These are phyloP conservation scores for Ophion ellenae DNA, from an alignment of 2,888 invertebrate species.

Conservation along the genomic window DNA sequence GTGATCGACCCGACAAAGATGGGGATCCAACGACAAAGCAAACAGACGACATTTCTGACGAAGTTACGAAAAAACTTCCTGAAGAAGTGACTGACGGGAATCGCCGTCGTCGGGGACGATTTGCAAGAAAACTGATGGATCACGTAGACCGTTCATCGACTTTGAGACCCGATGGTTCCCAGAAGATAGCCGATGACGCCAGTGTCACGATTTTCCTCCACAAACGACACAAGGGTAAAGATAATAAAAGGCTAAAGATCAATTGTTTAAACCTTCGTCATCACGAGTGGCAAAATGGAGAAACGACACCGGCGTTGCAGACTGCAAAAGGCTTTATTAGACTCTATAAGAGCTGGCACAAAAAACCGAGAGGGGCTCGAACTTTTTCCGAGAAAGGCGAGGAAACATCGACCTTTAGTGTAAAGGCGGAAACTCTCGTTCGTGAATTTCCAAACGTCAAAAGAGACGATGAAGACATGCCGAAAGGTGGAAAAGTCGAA, in stretches of 20 bases:
- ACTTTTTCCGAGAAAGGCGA: slow-evolving; percentile 16
- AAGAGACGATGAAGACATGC: slow-evolving; percentile 17
- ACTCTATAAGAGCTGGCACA: slow-evolving; percentile 51
- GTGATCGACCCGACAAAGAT: background rate
- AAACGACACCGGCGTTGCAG: slow-evolving; percentile 50
- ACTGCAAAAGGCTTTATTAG: slow-evolving; percentile 56
- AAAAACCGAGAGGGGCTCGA: slow-evolving; percentile 17
- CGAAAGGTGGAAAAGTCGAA: slow-evolving; percentile 1
- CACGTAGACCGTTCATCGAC: slow-evolving; percentile 35
- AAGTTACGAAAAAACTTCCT: slow-evolving; percentile 66
- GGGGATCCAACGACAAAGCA: background rate
- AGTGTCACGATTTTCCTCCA: background rate
- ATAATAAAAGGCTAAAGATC: slow-evolving; percentile 61
- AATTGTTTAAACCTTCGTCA: slow-evolving; percentile 56
- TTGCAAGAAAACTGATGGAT: slow-evolving; percentile 65
- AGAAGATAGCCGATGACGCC: background rate
- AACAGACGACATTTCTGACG: slow-evolving; percentile 35
- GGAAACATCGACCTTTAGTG: background rate
- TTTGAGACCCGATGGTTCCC: background rate
- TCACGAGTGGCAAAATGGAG: slow-evolving; percentile 69
- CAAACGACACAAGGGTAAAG: slow-evolving; percentile 30
- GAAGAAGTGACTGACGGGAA: slow-evolving; percentile 13
- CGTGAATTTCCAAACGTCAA: slow-evolving; percentile 41
- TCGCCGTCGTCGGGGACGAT: slow-evolving; percentile 42
- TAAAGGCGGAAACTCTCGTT: background rate